Evolutionary conservation across 2,113 vertebrate species (phyloP).

Genomic region (Telmatochromis bifrenatus): DNA sequence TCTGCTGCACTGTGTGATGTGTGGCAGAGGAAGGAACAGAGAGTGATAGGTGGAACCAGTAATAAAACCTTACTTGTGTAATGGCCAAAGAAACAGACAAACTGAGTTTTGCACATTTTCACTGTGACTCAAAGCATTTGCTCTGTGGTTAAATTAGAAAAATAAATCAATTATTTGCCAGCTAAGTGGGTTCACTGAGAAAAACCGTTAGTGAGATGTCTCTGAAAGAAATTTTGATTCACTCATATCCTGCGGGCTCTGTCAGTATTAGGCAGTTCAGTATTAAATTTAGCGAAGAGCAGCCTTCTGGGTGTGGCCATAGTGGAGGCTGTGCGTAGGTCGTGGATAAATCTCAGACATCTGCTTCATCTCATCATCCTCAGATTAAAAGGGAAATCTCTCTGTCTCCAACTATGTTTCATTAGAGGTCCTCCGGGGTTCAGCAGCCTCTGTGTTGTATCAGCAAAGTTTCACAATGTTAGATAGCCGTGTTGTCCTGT

Average conservation of each 20-base stretch:
- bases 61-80: background rate
- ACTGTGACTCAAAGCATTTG: background rate
- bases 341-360: slow-evolving; percentile 41
- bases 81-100: background rate
- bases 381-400: slow-evolving; percentile 48
- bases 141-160: background rate
- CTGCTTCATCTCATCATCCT: slow-evolving; percentile 32
- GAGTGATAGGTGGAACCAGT: background rate
- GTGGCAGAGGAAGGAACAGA: background rate
- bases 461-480: background rate
- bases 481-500: slow-evolving; percentile 21
- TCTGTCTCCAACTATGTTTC: slow-evolving; percentile 27
- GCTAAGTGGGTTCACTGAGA: background rate
- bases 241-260: background rate
- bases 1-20: background rate
- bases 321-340: background rate
- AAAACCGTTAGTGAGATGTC: background rate
- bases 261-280: background rate
- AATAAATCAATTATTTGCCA: background rate
- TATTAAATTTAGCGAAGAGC: background rate
- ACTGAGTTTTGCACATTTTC: background rate
- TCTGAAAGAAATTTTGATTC: background rate
- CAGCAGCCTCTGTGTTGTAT: background rate
- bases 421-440: slow-evolving; percentile 31
- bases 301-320: background rate